phyloP scores from a whole-genome alignment of 2,888 invertebrate genomes.

The Brachycybe producta region DNA sequence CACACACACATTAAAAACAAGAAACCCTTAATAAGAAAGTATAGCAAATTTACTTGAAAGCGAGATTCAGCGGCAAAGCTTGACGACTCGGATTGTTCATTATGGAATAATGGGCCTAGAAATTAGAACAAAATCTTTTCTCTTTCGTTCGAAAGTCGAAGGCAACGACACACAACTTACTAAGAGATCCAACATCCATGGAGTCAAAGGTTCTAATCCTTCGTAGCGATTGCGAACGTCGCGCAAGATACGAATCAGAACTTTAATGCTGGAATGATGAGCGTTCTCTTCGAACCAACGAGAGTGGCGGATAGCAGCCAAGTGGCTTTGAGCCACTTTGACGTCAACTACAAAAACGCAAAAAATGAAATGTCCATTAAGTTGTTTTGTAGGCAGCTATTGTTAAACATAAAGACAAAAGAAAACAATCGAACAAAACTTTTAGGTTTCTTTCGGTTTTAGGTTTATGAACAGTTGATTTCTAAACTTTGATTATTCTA shows the following conservation, averaged over 20 bases:
- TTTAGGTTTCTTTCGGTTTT: no score
- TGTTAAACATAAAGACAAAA: no score
- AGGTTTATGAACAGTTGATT: no score
- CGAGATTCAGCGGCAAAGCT: conserved; percentile 80
- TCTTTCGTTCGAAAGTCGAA: no score
- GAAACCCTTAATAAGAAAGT: conserved; percentile 3
- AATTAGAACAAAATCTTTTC: conserved; percentile 1
- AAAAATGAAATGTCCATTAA: background rate
- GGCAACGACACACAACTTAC: conserved; percentile 29
- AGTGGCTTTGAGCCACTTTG: conserved; percentile 67
- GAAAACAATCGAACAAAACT: no score
- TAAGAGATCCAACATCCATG: conserved; percentile 92
- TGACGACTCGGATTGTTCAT: conserved; percentile 91
- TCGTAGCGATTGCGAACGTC: conserved; percentile 81
- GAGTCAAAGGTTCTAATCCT: conserved; percentile 77
- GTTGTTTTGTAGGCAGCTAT: background rate
- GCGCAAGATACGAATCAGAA: conserved; percentile 79
- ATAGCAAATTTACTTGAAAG: conserved; percentile 46
- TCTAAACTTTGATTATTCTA: no score
- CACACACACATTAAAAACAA: background rate
- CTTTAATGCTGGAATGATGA: conserved; percentile 91
- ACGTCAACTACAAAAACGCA: conserved; percentile 42
- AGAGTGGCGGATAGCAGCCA: conserved; percentile 87
- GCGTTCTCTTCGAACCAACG: conserved; percentile 98
- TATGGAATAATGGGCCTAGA: conserved; percentile 77